A percentile compares a stretch with the other conserved stretches of the same genome.
phyloP scores from a whole-genome alignment of 1,140 invertebrate genomes.

The Ganaspis sp. region DNA sequence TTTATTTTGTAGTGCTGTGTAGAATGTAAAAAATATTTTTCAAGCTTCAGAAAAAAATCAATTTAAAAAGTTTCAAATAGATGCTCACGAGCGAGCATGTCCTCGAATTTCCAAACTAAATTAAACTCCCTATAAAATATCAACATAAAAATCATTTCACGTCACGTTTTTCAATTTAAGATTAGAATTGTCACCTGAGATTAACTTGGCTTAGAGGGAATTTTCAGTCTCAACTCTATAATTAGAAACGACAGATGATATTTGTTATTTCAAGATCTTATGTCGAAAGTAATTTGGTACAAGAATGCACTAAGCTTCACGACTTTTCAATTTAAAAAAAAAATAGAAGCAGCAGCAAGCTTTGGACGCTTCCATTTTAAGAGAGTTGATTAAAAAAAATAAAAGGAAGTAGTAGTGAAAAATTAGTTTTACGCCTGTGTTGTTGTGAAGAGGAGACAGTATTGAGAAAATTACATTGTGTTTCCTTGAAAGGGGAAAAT shows the following conservation, averaged over 20 bases:
- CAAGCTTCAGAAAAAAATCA: no score
- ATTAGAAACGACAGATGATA: constrained; percentile 3
- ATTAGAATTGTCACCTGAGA: neutral
- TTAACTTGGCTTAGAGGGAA: neutral
- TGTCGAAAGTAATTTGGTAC: neutral
- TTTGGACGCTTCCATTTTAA: neutral
- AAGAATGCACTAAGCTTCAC: neutral
- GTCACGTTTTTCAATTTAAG: neutral
- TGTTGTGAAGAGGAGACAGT: constrained; percentile 20
- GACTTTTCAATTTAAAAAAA: neutral
- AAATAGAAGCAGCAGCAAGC: neutral
- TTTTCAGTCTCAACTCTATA: neutral
- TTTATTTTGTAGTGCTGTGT: no score
- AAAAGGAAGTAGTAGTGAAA: constrained; percentile 10
- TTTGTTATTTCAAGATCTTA: constrained; percentile 1
- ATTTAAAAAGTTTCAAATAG: no score
- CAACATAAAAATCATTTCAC: neutral
- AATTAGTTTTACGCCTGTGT: constrained; percentile 11
- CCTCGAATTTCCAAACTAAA: neutral
- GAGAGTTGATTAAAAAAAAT: neutral
- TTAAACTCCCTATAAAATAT: no score
- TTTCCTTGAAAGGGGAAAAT: constrained; percentile 39
- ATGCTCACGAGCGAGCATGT: no score
- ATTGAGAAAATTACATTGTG: constrained; percentile 48
- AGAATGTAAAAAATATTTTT: no score